These are phyloP conservation scores for Nemapogon koenigi DNA, from an alignment of 2,888 invertebrate species.

Conservation along the genomic window DNA sequence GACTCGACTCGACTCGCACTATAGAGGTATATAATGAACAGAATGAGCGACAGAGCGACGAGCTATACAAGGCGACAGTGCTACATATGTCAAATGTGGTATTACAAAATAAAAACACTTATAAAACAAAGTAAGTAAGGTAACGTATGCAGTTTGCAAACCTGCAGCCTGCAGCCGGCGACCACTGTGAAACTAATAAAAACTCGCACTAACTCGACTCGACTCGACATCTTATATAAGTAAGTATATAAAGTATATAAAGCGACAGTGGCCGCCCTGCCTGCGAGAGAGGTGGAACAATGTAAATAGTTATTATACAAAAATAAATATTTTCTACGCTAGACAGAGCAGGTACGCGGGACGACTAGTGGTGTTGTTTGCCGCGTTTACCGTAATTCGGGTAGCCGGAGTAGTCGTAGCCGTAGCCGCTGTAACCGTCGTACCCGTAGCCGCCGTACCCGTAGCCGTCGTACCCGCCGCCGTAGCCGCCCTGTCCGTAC, in stretches of 20 bases:
- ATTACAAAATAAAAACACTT: slow-evolving; percentile 61
- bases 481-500: slow-evolving; percentile 75
- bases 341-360: neutral
- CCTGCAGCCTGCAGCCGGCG: slow-evolving; percentile 2
- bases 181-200: slow-evolving; percentile 15
- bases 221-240: neutral
- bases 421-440: slow-evolving; percentile 78
- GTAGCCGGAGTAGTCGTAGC: slow-evolving; percentile 82
- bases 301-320: slow-evolving; percentile 53
- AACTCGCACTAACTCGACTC: neutral
- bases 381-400: slow-evolving; percentile 80
- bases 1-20: slow-evolving; percentile 38
- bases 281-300: slow-evolving; percentile 57
- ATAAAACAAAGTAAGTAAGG: slow-evolving; percentile 56
- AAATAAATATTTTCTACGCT: slow-evolving; percentile 63
- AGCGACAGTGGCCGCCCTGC: slow-evolving; percentile 1
- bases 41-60: too few species aligned
- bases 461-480: slow-evolving; percentile 78
- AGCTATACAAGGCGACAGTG: slow-evolving; percentile 56
- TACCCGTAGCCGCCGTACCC: slow-evolving; percentile 77
- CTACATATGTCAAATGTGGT: slow-evolving; percentile 68
- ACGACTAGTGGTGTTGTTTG: slow-evolving; percentile 31
- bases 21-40: too few species aligned
- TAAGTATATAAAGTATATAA: too few species aligned
- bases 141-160: slow-evolving; percentile 47